Evolutionary conservation across 2,888 invertebrate genomes (phyloP).

Genomic region (Melinopterus prodromus): DNA sequence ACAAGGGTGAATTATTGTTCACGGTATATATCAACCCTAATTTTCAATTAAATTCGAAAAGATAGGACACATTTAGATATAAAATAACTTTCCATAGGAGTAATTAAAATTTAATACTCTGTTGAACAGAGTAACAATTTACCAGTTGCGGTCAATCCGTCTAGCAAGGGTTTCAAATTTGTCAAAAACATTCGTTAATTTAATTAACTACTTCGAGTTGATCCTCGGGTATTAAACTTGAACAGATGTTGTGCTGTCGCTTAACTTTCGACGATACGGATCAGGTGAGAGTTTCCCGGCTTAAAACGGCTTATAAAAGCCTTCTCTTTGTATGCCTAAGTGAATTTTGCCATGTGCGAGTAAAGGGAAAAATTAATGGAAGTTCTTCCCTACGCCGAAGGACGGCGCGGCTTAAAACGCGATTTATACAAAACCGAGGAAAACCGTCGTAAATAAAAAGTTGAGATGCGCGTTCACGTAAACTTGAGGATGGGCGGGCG

Average conservation of each 20-base stretch:
- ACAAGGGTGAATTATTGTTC: too few relatives aligned
- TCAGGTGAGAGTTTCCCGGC: conserved; percentile 22
- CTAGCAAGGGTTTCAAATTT: background rate
- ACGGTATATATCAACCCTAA: too few relatives aligned
- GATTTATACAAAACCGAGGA: conserved; percentile 26
- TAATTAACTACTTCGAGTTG: conserved; percentile 15
- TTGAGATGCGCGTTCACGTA: conserved; percentile 11
- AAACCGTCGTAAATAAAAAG: conserved; percentile 23
- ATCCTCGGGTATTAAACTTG: background rate
- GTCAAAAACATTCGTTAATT: background rate
- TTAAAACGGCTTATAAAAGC: conserved; percentile 16
- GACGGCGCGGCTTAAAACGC: background rate
- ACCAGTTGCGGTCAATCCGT: background rate
- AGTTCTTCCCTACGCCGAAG: conserved; percentile 22
- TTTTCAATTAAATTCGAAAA: too few relatives aligned
- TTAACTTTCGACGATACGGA: conserved; percentile 15
- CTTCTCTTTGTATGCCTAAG: conserved; percentile 19
- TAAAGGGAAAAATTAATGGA: conserved; percentile 36
- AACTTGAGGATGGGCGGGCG: conserved; percentile 9
- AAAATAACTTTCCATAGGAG: too few relatives aligned
- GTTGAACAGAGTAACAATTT: background rate
- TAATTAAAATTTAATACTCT: too few relatives aligned
- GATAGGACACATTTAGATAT: too few relatives aligned
- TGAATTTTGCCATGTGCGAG: conserved; percentile 32
- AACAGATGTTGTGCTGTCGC: conserved; percentile 17